Conservation (phyloP, 2,113 vertebrate genomes). For the Chascanopsetta lugubris region DNA sequence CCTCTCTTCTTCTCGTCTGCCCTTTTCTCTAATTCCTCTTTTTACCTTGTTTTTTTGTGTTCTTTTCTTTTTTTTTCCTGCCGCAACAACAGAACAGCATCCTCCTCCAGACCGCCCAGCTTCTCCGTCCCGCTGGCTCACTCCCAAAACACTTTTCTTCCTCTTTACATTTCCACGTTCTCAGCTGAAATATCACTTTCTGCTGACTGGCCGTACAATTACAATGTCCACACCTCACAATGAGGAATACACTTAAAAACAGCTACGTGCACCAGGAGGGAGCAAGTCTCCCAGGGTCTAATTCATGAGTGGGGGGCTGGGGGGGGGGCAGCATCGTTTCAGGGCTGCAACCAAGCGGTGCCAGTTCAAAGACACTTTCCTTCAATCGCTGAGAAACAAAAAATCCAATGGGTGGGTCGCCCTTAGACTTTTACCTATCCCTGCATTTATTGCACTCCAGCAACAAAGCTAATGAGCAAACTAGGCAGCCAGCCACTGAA, state of each 20-base stretch:
- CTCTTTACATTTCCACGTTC: background rate
- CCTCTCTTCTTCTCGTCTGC: slow-evolving; percentile 15
- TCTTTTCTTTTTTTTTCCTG: background rate
- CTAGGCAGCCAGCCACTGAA: no score
- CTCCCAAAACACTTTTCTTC: background rate
- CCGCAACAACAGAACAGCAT: background rate
- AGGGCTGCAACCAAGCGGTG: background rate
- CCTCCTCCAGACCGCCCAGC: background rate
- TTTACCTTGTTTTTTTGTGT: background rate
- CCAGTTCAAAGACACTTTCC: no score
- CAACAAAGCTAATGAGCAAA: no score
- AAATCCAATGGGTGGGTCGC: no score
- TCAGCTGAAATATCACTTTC: slow-evolving; percentile 22
- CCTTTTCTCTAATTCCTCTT: no score
- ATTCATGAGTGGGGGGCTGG: background rate
- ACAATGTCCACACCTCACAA: slow-evolving; percentile 13
- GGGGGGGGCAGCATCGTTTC: background rate
- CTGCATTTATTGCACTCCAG: no score
- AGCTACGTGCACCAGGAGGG: background rate
- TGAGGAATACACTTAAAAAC: slow-evolving; percentile 7
- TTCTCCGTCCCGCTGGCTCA: background rate
- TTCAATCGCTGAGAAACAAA: no score
- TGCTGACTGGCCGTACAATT: slow-evolving; percentile 19
- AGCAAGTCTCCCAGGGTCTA: background rate
- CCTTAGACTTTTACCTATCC: no score